These are phyloP conservation scores for Chlorodrepanis virens DNA, from an alignment of 2,113 vertebrate species.

Conservation along the genomic window DNA sequence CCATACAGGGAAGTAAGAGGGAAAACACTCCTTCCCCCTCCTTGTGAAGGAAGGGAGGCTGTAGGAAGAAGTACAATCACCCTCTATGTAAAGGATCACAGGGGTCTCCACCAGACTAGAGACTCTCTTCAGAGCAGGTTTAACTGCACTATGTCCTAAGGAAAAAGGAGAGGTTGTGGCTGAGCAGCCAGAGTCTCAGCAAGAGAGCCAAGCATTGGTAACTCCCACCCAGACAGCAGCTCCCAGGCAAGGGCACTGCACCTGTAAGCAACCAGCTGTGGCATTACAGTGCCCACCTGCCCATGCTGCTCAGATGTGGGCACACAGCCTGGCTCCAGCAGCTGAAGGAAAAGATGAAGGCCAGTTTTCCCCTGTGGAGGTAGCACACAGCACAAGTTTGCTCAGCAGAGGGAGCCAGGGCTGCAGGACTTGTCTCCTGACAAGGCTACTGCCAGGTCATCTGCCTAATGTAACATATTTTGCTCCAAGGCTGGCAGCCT, in stretches of 20 bases:
- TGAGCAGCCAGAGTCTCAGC: background rate
- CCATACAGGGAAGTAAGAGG: background rate
- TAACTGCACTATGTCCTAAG: background rate
- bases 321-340: rapidly evolving
- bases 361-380: background rate
- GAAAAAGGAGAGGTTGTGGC: background rate
- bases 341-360: background rate
- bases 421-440: background rate
- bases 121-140: background rate
- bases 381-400: background rate
- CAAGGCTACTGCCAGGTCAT: background rate
- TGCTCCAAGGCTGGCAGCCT: background rate
- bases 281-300: background rate
- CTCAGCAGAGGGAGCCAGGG: background rate
- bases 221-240: background rate
- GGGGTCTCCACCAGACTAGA: background rate
- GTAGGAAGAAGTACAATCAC: background rate
- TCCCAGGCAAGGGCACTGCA: background rate
- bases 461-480: background rate
- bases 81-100: background rate
- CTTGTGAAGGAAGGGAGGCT: background rate
- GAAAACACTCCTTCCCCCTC: background rate
- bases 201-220: background rate
- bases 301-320: rapidly evolving
- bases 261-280: background rate